Conservation (phyloP, 2,797 vertebrate species). For the Sebastes iracundus region DNA sequence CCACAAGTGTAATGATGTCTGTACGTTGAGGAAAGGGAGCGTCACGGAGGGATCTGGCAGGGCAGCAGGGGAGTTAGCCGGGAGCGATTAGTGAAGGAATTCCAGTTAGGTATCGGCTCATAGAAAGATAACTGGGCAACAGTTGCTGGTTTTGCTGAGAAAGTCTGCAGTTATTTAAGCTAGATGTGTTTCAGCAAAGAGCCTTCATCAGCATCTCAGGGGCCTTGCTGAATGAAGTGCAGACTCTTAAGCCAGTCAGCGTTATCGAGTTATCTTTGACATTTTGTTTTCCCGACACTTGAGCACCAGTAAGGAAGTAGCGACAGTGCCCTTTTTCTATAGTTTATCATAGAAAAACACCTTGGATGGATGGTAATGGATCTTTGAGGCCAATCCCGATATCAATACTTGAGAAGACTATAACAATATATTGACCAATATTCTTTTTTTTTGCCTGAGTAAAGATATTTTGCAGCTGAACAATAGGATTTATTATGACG, state of each 20-base stretch:
- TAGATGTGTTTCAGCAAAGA: not conserved
- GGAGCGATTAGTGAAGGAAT: slow-evolving; percentile 25
- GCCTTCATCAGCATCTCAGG: not conserved
- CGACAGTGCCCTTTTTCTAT: not conserved
- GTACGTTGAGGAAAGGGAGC: not conserved
- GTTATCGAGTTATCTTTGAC: slow-evolving; percentile 20
- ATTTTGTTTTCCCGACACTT: slow-evolving; percentile 21
- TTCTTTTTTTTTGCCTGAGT: not conserved
- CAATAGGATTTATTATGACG: not conserved
- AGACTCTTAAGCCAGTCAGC: slow-evolving; percentile 4
- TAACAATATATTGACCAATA: not conserved
- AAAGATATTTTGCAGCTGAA: not conserved
- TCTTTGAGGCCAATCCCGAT: not conserved
- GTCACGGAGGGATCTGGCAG: not conserved
- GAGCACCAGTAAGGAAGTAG: not conserved
- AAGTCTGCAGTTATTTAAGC: slow-evolving; percentile 7
- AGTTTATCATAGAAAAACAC: not conserved
- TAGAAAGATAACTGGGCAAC: slow-evolving; percentile 11
- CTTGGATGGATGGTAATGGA: not conserved
- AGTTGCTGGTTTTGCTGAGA: not conserved
- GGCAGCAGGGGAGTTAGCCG: not conserved
- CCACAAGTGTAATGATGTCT: not conserved
- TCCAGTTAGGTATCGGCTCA: not conserved
- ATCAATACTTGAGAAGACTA: not conserved
- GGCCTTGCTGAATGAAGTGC: not conserved